Base-by-base conservation (phyloP, 2,888 invertebrate genomes). In the Hypercompe scribonia region DNA sequence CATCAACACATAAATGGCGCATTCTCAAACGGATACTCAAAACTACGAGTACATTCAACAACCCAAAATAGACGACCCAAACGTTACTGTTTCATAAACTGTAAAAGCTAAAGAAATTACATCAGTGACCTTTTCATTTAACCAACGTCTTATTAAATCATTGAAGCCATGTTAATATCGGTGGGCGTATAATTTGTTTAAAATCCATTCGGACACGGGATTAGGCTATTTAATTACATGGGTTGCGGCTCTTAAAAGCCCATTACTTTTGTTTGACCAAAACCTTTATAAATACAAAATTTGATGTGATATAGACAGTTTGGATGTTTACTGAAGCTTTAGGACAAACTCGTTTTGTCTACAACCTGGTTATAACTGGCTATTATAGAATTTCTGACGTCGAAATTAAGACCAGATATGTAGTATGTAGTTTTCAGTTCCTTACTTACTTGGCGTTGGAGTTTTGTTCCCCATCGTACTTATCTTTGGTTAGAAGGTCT, bases 211-310 rank as follows among this genome's bases (percentile, higher is more conserved):
- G 18, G 68, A 68, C 34, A 33, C 24, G 24, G n/a, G 28, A 54
- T 34, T 50, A 36, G 36, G n/a, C 68, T 58, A 58, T 68, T 58
- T 36, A 54, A 68, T 68, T 58, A 36, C 10, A 58, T 28, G 54
- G 58, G 36, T 68, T 46, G 46, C 33, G 33, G 66, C 15, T 34
- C 18, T 68, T 34, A 36, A 7, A 7, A n/a, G 36, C 15, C 2
- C 67, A n/a, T 33, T 68, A 54, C 36, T 36, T 58, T 68, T 68
- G 68, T 68, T 68, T 68, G 28, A 58, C 28, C 54, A 21, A 24
- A 13, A 5, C 36, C 54, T n/a, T 2, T 18, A 61, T n/a, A 68
- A 50, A 34, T 68, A 28, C 5, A 58, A 36, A 36, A 36, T 54
- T 68, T 34, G 10, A 33, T 33, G 50, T 66, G 18, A 54, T 34